Evolutionary conservation across 2,888 invertebrate genomes (phyloP).

Genomic region (Cremastinae sp.): DNA sequence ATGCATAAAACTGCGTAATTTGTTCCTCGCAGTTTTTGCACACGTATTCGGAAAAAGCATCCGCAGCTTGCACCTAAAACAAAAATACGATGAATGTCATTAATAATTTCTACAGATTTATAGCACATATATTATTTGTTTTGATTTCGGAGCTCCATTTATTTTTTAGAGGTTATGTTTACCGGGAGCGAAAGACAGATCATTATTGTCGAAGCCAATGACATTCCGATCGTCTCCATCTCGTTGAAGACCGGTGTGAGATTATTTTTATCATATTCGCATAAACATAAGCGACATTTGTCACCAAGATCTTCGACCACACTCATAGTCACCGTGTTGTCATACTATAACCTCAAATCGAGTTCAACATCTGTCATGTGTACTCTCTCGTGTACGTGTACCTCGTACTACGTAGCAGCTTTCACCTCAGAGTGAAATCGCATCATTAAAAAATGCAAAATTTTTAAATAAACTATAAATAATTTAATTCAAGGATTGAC

Average conservation of each 20-base stretch:
- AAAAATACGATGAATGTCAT: constrained; percentile 7
- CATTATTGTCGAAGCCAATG: constrained; percentile 64
- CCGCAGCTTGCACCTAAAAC: constrained; percentile 60
- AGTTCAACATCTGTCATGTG: background rate
- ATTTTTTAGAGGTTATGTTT: constrained; percentile 48
- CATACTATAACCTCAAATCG: constrained; percentile 46
- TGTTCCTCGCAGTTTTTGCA: constrained; percentile 60
- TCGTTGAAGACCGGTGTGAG: constrained; percentile 58
- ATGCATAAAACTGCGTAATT: constrained; percentile 60
- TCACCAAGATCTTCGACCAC: constrained; percentile 27
- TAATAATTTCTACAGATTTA: background rate
- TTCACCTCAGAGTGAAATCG: background rate
- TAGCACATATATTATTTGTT: too few species aligned
- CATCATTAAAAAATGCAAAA: background rate
- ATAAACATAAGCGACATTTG: constrained; percentile 64
- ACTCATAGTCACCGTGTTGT: constrained; percentile 40
- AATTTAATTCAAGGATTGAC: too few species aligned
- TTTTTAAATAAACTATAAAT: background rate
- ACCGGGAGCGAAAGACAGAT: constrained; percentile 66
- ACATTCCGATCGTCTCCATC: constrained; percentile 42
- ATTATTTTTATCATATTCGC: constrained; percentile 49
- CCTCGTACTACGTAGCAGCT: background rate
- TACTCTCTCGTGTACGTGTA: background rate
- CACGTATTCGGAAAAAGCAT: constrained; percentile 58
- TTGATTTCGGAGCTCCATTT: constrained; percentile 6